Base-by-base conservation (phyloP, 2,888 invertebrate species). In the Clivina fossor region DNA sequence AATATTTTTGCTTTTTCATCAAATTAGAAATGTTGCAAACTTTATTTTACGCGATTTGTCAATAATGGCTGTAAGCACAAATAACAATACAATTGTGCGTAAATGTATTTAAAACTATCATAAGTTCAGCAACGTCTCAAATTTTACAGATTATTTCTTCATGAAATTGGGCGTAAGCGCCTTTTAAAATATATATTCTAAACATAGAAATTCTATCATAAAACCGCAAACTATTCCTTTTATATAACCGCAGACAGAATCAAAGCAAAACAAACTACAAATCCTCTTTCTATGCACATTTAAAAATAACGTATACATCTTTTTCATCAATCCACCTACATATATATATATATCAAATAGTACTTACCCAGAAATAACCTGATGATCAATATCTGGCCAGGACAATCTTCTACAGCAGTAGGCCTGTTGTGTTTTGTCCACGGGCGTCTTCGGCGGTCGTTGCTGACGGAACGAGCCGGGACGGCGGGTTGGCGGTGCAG, bases 301-400 rank as follows among this genome's bases (percentile, higher is more conserved):
- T n/a, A n/a, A n/a, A n/a, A n/a, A n/a, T n/a, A n/a, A n/a, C n/a
- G n/a, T n/a, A n/a, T n/a, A n/a, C n/a, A n/a, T n/a, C n/a, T n/a
- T n/a, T n/a, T n/a, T n/a, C n/a, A n/a, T 26, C 26, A 26, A 26
- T 26, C 26, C 26, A 26, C 26, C 26, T 7, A 26, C 5, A 26
- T 7, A 37, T 13, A 13, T 37, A 13, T 2, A 11, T 2, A 13
- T 37, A 16, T 2, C n/a, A 37, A 4, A 13, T 16, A 37, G 7
- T 18, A 75, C 83, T 84, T 76, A 90, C 90, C 90, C 90, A 4
- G 90, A 90, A 62, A 86, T 85, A 40, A 89, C 86, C 60, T 88
- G 85, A 66, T 86, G 88, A 72, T 90, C 90, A 57, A 90, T 86
- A 73, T 90, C 90, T 5, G 90, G 90, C 90, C 90, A 90, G 26